Conservation (phyloP, 1,140 invertebrate species). For the Scaptomyza graminum region DNA sequence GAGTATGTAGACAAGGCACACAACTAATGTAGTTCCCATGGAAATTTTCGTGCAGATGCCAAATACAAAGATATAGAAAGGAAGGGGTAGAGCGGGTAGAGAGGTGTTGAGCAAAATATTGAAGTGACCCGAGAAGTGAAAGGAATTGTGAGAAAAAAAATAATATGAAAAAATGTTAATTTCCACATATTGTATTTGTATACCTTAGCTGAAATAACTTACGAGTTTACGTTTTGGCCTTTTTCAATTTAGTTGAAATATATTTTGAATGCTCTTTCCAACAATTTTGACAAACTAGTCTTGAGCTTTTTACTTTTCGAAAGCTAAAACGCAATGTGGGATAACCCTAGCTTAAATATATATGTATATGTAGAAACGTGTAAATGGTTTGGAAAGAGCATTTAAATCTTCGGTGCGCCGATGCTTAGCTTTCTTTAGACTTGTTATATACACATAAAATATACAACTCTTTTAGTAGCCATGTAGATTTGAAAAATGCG, state of each 20-base stretch:
- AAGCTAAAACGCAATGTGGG: neutral
- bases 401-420: slow-evolving; percentile 32
- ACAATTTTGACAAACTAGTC: slow-evolving; percentile 22
- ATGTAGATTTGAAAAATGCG: slow-evolving; percentile 14
- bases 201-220: slow-evolving; percentile 38
- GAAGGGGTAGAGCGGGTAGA: neutral
- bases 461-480: slow-evolving; percentile 25
- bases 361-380: neutral
- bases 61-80: slow-evolving; percentile 33
- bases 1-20: slow-evolving; percentile 45
- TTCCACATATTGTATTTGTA: slow-evolving; percentile 19
- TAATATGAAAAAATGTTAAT: slow-evolving; percentile 6
- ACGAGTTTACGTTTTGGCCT: slow-evolving; percentile 45
- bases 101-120: neutral
- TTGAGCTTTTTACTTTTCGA: slow-evolving; percentile 1
- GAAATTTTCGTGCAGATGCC: slow-evolving; percentile 57
- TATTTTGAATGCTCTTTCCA: slow-evolving; percentile 53
- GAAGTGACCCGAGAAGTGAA: slow-evolving; percentile 5
- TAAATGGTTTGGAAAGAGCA: slow-evolving; percentile 20
- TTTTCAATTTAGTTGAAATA: slow-evolving; percentile 47
- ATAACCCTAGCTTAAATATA: neutral
- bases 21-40: slow-evolving; percentile 56
- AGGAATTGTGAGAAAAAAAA: slow-evolving; percentile 12
- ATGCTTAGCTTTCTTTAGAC: slow-evolving; percentile 49
- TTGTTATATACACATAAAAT: slow-evolving; percentile 45